Percentiles rank a stretch among this genome's conserved stretches.
These are phyloP conservation scores for Crypturellus tataupa DNA, from an alignment of 2,797 vertebrate species.

Conservation along the genomic window DNA sequence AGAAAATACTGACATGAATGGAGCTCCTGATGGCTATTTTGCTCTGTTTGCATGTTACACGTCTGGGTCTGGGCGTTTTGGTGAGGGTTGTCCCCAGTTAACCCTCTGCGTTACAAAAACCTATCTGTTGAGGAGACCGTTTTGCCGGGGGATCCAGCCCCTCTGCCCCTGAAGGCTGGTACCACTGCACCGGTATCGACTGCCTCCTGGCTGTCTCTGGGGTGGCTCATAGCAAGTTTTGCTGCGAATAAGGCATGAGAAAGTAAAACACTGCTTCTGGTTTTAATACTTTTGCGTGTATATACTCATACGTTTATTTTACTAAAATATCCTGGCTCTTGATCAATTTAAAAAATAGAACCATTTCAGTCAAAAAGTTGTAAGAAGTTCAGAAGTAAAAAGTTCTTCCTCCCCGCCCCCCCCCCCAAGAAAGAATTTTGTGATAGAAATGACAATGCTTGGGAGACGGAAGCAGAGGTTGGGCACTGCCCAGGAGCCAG, in stretches of 20 bases:
- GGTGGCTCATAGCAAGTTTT: neutral
- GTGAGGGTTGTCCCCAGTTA: neutral
- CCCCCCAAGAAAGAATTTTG: neutral
- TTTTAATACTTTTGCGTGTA: neutral
- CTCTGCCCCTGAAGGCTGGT: neutral
- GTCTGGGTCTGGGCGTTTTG: neutral
- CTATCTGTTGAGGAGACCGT: fast-evolving
- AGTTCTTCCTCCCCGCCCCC: neutral
- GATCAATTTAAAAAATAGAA: neutral
- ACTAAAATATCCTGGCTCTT: neutral
- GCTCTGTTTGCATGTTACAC: neutral
- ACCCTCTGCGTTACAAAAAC: neutral
- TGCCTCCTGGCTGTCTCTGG: neutral
- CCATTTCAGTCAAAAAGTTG: neutral
- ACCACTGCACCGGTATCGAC: neutral
- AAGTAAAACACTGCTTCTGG: neutral
- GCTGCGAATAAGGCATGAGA: neutral
- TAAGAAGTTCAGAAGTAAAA: neutral
- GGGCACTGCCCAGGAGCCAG: neutral
- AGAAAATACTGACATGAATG: neutral
- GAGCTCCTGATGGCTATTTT: neutral
- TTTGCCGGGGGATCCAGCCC: neutral
- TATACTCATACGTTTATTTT: neutral
- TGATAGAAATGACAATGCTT: slow-evolving; percentile 7
- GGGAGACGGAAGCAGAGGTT: neutral